Percentiles rank a stretch among this genome's conserved stretches.
phyloP scores from a whole-genome alignment of 2,888 invertebrate genomes.

The Rotaria socialis region DNA sequence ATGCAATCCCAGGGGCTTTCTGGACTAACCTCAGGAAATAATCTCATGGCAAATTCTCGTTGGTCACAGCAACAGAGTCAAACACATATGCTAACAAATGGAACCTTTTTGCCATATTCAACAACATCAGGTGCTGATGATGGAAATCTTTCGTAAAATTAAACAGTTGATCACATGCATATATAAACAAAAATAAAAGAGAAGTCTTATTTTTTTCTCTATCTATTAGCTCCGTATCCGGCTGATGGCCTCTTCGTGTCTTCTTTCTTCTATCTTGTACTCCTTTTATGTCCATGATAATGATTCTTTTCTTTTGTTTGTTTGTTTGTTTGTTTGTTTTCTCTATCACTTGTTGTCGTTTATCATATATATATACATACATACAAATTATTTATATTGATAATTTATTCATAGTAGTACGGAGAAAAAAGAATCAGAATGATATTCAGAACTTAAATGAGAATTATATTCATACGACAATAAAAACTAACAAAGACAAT shows the following conservation, averaged over 20 bases:
- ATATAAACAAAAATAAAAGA: not conserved
- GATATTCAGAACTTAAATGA: not conserved
- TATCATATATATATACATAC: slow-evolving; percentile 32
- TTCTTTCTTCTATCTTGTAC: not conserved
- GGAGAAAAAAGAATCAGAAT: slow-evolving; percentile 8
- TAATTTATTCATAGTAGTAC: slow-evolving; percentile 23
- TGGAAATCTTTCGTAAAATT: not conserved
- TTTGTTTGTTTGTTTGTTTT: not conserved
- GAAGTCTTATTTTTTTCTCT: not conserved
- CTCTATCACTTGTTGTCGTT: slow-evolving; percentile 10
- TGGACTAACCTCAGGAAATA: not conserved
- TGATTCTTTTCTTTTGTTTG: not conserved
- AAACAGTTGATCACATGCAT: not conserved
- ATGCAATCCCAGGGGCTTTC: not conserved
- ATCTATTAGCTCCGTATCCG: not conserved
- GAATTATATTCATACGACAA: slow-evolving; percentile 15
- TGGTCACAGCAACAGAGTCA: slow-evolving; percentile 30
- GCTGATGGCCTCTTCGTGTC: slow-evolving; percentile 2
- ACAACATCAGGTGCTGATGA: slow-evolving; percentile 10
- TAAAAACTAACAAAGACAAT: not conserved
- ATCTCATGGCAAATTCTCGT: not conserved
- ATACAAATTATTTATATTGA: slow-evolving; percentile 23
- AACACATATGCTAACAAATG: slow-evolving; percentile 1
- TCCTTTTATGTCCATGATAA: not conserved
- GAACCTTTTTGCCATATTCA: not conserved